Percentiles rank a stretch among this genome's conserved stretches.
These are phyloP conservation scores for Serripes groenlandicus DNA, from an alignment of 2,888 invertebrate genomes.

Conservation along the genomic window DNA sequence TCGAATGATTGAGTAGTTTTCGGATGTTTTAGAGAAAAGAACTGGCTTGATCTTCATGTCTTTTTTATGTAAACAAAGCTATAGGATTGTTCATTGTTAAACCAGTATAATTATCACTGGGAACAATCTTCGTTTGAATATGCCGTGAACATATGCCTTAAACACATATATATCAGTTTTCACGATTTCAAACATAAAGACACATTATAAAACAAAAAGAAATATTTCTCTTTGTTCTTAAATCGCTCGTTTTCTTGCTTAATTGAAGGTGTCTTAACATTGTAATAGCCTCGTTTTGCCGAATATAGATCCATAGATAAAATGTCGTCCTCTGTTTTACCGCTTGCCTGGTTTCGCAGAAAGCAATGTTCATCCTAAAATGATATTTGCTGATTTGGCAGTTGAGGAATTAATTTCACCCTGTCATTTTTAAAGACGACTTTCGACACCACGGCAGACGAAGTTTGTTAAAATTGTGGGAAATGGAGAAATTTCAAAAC, in stretches of 20 bases:
- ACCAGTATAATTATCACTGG: conserved; percentile 7
- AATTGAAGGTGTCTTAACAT: conserved; percentile 37
- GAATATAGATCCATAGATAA: conserved; percentile 21
- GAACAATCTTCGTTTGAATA: conserved; percentile 13
- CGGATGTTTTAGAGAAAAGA: background rate
- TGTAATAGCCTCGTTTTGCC: conserved; percentile 30
- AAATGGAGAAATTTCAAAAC: too few relatives aligned
- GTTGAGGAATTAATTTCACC: too few relatives aligned
- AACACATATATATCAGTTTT: conserved; percentile 43
- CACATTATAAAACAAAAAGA: conserved; percentile 62
- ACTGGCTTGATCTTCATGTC: background rate
- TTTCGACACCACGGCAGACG: too few relatives aligned
- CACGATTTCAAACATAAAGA: conserved; percentile 41
- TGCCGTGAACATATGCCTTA: conserved; percentile 19
- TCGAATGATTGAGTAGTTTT: too few relatives aligned
- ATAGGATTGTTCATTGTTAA: conserved; percentile 6
- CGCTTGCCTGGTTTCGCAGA: conserved; percentile 12
- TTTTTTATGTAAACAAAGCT: conserved; percentile 22
- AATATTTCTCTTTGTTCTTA: conserved; percentile 61
- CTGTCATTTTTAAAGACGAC: too few relatives aligned
- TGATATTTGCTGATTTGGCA: background rate
- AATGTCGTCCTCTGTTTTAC: conserved; percentile 22
- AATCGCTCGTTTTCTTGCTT: conserved; percentile 62
- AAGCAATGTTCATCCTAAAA: conserved; percentile 17
- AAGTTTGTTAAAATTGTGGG: too few relatives aligned